Conservation (phyloP, 92 coral and sea anemone genomes). For the Porites evermanni region DNA sequence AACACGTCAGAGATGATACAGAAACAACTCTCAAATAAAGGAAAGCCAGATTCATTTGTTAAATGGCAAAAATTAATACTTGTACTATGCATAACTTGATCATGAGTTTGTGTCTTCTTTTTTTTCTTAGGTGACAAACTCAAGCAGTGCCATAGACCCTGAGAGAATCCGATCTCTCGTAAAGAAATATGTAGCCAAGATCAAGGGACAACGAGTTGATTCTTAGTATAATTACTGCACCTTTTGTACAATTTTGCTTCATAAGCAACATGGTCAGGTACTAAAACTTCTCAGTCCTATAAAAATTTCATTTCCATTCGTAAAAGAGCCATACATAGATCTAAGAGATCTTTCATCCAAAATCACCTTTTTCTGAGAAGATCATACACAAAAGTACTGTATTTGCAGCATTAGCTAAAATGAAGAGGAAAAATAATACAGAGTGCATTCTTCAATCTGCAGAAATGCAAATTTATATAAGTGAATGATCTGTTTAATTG, state of each 20-base stretch:
- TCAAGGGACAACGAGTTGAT: slow-evolving; percentile 77
- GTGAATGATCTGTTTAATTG: no score
- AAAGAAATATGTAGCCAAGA: slow-evolving; percentile 92
- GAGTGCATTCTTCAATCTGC: no score
- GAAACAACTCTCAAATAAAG: no score
- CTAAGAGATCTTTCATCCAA: background rate
- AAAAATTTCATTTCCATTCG: background rate
- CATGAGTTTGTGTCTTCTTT: background rate
- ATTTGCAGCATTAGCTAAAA: no score
- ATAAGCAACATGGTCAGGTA: background rate
- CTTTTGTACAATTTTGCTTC: background rate
- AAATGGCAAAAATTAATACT: no score
- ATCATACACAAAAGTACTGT: background rate
- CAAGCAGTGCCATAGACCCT: slow-evolving; percentile 95
- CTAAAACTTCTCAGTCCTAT: background rate
- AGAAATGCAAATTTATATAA: no score
- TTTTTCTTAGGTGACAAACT: slow-evolving; percentile 83
- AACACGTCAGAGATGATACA: no score
- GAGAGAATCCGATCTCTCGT: slow-evolving; percentile 90
- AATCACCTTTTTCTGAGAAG: background rate
- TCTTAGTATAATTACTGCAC: background rate
- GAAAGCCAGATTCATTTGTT: no score
- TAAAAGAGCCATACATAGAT: background rate
- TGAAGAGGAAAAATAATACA: no score
- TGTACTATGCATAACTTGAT: background rate